A percentile compares a stretch with the other conserved stretches of the same genome.
phyloP scores from a whole-genome alignment of 2,113 vertebrate species.

The Donacobius atricapilla region DNA sequence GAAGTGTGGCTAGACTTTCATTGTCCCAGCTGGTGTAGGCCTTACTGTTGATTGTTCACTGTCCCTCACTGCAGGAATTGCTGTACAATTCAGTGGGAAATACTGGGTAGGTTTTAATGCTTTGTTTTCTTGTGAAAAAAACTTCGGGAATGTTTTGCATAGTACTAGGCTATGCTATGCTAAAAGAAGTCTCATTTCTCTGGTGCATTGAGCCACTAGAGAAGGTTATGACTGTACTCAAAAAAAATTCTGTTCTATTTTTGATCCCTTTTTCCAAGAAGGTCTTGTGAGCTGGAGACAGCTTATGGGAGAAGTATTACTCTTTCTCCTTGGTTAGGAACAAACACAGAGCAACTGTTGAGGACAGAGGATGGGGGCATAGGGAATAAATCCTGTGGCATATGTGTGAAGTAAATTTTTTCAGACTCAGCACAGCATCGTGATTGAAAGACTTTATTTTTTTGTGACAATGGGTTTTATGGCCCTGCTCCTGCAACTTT shows the following conservation, averaged over 20 bases:
- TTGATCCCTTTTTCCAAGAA: not conserved
- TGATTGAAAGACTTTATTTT: not conserved
- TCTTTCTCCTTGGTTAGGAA: not conserved
- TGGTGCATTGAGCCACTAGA: not conserved
- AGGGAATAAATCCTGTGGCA: not conserved
- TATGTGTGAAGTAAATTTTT: not conserved
- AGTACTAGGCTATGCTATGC: not conserved
- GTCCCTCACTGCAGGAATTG: not conserved
- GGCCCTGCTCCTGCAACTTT: not conserved
- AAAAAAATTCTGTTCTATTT: not conserved
- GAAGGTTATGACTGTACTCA: not conserved
- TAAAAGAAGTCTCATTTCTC: not conserved
- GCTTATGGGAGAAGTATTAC: not conserved
- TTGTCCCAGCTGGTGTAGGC: not conserved
- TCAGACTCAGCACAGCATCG: not conserved
- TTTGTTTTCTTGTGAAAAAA: not conserved
- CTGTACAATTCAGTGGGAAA: not conserved
- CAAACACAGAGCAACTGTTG: not conserved
- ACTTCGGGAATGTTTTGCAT: not conserved
- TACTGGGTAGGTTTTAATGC: not conserved
- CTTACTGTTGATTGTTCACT: not conserved
- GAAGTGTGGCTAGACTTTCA: not conserved
- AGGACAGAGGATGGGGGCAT: fast-evolving
- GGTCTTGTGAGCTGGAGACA: not conserved
- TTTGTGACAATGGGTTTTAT: not conserved